Conservation (phyloP, 2,113 vertebrate genomes). For the Romanogobio albipinnatus region DNA sequence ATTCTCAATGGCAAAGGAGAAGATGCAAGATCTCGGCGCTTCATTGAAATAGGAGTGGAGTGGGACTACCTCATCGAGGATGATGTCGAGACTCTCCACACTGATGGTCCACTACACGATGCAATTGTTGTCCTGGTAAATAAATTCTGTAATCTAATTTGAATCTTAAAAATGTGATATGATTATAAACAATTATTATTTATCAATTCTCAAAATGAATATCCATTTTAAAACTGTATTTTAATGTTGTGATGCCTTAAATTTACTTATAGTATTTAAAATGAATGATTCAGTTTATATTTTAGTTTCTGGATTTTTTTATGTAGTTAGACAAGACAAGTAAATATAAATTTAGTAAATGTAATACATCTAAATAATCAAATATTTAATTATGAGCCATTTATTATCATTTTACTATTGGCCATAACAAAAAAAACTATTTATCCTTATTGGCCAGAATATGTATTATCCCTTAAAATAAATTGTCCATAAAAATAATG, state of each 20-base stretch:
- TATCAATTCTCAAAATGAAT: neutral
- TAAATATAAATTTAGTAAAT: neutral
- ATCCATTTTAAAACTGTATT: neutral
- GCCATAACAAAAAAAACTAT: neutral
- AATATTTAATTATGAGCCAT: neutral
- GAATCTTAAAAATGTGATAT: neutral
- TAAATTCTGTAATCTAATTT: neutral
- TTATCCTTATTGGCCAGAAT: too few relatives aligned
- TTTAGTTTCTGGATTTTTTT: neutral
- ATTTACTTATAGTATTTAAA: neutral
- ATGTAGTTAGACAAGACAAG: neutral
- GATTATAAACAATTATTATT: too few relatives aligned
- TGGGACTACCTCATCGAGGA: conserved; percentile 94
- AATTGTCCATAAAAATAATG: too few relatives aligned
- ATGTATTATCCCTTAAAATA: too few relatives aligned
- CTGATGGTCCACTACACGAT: conserved; percentile 89
- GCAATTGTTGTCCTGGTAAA: conserved; percentile 91
- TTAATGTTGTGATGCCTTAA: neutral
- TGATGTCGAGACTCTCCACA: conserved; percentile 87
- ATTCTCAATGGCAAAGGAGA: conserved; percentile 94
- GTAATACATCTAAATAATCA: neutral
- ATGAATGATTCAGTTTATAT: neutral
- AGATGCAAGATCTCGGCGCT: conserved; percentile 84
- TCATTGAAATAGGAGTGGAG: conserved; percentile 94
- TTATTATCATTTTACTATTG: neutral